Evolutionary conservation across 64 coral and sea anemone genomes (phyloP), one percentile per base, ranked within the genome.

Genomic region (Acropora yongei): DNA sequence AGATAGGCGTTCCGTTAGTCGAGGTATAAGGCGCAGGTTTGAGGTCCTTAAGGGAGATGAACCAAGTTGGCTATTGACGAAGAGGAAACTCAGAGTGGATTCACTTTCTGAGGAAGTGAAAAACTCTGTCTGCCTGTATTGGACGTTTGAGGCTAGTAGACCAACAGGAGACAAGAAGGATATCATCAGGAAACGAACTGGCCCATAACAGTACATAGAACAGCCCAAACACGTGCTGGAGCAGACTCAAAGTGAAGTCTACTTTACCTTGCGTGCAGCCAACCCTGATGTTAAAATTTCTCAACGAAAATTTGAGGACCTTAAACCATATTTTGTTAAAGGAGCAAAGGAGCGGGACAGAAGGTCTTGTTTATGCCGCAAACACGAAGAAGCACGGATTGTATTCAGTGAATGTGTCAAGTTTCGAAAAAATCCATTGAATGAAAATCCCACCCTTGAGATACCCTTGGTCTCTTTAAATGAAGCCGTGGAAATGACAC

Each of bases 151-250:
- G 2, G 74, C 55, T 20, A 86, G 90, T n/a, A 86, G 82, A 20
- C 82, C 82, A 44, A 92, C 90, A 47, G 80, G 49, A 30, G 90
- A 85, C 82, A 92, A 78, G n/a, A 86, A 86, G 9, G 90, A 92
- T 63, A 41, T 86, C 2, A 11, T 92, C 2, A 49, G 72, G 8
- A 92, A 92, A 40, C 55, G 80, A 16, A 79, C 57, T 92, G 74
- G 74, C 57, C 80, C 43, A 1, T 76, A 86, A 6, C 82, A 78
- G 6, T 86, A 86, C 58, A 16, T 55, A 0, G 57, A 92, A 12
- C 80, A 92, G 41, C 18, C 82, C 20, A 78, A 92, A 43, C 74
- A 92, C 11, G 82, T 78, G 18, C 1, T 92, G 49, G 46, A 92
- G 51, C 51, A 55, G 51, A 55, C 6, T 10, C n/a, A n/a, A n/a